Evolutionary conservation across 2,113 vertebrate genomes (phyloP), one percentile per base, ranked within the genome.

Genomic region (Hippoglossus stenolepis): DNA sequence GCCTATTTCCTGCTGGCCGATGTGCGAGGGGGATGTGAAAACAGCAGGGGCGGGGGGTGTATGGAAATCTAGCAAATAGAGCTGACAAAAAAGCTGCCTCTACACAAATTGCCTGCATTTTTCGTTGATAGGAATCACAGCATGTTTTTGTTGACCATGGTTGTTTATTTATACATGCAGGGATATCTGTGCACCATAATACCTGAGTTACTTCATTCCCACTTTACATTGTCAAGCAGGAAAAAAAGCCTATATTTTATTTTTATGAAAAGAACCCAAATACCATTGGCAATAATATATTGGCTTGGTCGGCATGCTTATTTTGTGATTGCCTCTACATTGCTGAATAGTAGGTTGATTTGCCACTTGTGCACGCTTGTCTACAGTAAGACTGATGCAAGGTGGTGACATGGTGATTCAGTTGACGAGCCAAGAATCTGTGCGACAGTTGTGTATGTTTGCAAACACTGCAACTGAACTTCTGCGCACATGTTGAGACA

Each of bases 1-100:
- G 88, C 83, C 84, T 84, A 89, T 93, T 90, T 92, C 85, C 89
- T 91, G 90, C 82, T 61, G 85, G 80, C 76, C 64, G 64, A 67
- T 64, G 71, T 13, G 65, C 43, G 65, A 4, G 59, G 60, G 54
- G 45, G 71, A 45, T 61, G 54, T 23, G 11, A n/a, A 12, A 23
- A 43, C 35, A 64, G 63, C 38, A 24, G 38, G 64, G 65, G 26
- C 1, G 69, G 51, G 73, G 49, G 81, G 75, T 21, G 57, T 79
- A 86, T 86, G 88, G 85, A 90, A 89, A 91, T 86, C 62, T 43
- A 47, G 54, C 80, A 86, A 89, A 90, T 78, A 74, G 79, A 89
- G 82, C 85, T 59, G 64, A 84, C 66, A 87, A 68, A 90, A 86
- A 64, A 59, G 53, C 69, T 65, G 70, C 75, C 62, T 83, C 81